Evolutionary conservation across 1,140 invertebrate genomes (phyloP).

Genomic region (Scylla paramamosain): DNA sequence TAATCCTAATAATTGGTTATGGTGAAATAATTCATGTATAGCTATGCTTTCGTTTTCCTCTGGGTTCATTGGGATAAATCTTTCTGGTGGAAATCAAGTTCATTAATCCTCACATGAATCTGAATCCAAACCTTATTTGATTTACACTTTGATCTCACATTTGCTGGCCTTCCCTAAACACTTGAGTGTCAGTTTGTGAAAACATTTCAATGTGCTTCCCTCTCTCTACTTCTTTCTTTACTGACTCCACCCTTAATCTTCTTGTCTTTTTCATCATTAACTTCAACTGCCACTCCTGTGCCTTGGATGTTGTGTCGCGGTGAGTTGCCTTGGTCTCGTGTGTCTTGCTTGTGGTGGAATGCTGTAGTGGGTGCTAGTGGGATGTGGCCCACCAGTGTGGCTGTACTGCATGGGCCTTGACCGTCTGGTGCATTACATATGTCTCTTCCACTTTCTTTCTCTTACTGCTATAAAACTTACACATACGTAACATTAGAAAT

Average conservation of each 20-base stretch:
- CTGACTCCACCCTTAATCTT: constrained; percentile 44
- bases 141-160: neutral
- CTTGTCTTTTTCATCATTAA: constrained; percentile 57
- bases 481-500: neutral
- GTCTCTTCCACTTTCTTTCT: neutral
- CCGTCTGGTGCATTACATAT: neutral
- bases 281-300: constrained; percentile 54
- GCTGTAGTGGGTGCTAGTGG: neutral
- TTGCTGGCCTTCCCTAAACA: neutral
- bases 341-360: neutral
- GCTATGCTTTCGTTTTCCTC: neutral
- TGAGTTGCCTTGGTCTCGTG: constrained; percentile 41
- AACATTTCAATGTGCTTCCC: neutral
- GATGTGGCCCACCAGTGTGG: neutral
- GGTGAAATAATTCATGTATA: neutral
- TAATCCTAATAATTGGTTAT: too few species aligned
- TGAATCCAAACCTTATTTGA: neutral
- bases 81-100: neutral
- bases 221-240: neutral
- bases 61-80: neutral
- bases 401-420: neutral
- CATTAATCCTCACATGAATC: neutral
- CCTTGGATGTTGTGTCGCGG: constrained; percentile 59
- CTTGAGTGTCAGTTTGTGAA: neutral
- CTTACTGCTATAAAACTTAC: neutral